Evolutionary conservation across 1,140 invertebrate species (phyloP).

Genomic region (Aphidius ervi): DNA sequence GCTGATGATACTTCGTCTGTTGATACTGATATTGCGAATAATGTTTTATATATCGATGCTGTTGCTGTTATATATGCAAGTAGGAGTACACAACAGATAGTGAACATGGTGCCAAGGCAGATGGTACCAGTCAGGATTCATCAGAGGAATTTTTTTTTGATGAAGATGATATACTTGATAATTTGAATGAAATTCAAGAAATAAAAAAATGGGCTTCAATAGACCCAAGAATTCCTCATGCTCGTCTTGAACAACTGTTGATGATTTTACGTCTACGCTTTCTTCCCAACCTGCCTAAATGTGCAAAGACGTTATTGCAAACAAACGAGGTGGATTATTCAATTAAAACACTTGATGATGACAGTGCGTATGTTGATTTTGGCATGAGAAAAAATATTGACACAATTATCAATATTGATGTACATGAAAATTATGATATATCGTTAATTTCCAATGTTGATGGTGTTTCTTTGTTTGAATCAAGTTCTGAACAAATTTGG

Average conservation of each 20-base stretch:
- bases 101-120: too few species aligned
- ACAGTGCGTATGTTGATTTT: conserved; percentile 16
- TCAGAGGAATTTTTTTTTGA: too few species aligned
- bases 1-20: too few species aligned
- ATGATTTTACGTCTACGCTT: conserved; percentile 15
- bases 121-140: too few species aligned
- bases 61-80: too few species aligned
- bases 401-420: conserved; percentile 14
- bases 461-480: conserved; percentile 15
- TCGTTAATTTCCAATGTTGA: conserved; percentile 19
- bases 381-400: conserved; percentile 11
- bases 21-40: too few species aligned
- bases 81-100: too few species aligned
- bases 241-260: conserved; percentile 16
- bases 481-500: conserved; percentile 18
- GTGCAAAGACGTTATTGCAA: conserved; percentile 20
- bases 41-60: too few species aligned
- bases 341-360: conserved; percentile 10
- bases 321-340: conserved; percentile 15
- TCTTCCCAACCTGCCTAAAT: conserved; percentile 15
- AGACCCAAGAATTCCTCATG: conserved; percentile 13
- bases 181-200: too few species aligned
- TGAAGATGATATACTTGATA: too few species aligned
- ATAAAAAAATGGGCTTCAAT: too few species aligned
- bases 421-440: conserved; percentile 14